Base-by-base conservation (phyloP, 2,797 vertebrate genomes). In the Argya squamiceps region DNA sequence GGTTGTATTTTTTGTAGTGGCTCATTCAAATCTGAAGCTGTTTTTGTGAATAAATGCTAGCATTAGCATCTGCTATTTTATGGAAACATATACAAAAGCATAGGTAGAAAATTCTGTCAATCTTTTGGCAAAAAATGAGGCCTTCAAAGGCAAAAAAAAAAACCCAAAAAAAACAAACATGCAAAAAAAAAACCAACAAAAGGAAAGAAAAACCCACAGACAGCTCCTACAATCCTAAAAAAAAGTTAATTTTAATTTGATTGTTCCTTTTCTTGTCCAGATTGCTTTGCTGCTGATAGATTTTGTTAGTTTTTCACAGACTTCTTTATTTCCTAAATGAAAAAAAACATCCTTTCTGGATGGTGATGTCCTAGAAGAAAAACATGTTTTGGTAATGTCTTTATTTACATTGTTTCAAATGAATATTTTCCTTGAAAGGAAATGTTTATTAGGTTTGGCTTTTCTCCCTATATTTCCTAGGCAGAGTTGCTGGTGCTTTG, bases 401-500 rank as follows among this genome's bases (percentile, higher is more conserved):
- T 90, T 97, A 94, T 96, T 96, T 93, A 95, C 88, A 82, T 90
- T 94, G 73, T 88, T 96, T 95, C 77, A 86, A 94, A 95, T 46
- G 47, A 50, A 39, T 75, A 82, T 93, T 96, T 96, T 95, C 77
- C 83, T 91, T 94, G 93, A 96, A 94, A 97, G 67, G 95, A 88
- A 97, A 95, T 93, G 95, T 95, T 95, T 86, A 84, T 90, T 94
- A 78, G 85, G 88, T 95, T 96, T 96, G 93, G 85, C 93, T 94
- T 88, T 92, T 93, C 69, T 96, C 80, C 65, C 59, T 69, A 2
- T 32, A 58, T 92, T 96, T 96, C 90, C 76, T 63, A 92, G 85
- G 88, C 85, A 90, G 73, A 94, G 73, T 9, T 41, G 36, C 50
- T 65, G 58, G 32, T 90, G 32, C 69, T 94, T 76, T 88, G 62